Percentiles rank a stretch among this genome's conserved stretches.
Evolutionary conservation across 2,113 vertebrate genomes (phyloP).

Genomic region (Solenodon paradoxus): DNA sequence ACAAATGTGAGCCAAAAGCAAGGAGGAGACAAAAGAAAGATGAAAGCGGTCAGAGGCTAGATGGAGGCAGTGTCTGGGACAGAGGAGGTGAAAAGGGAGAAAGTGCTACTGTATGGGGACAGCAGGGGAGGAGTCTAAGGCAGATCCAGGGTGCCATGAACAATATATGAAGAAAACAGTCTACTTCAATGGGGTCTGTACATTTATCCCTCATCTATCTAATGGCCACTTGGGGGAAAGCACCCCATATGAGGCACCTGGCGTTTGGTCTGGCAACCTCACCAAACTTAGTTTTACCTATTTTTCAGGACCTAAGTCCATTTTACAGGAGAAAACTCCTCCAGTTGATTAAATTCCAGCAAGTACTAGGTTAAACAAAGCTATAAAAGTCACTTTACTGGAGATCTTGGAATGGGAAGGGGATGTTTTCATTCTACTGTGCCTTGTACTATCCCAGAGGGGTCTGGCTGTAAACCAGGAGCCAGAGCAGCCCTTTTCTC

Average conservation of each 20-base stretch:
- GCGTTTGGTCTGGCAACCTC: not conserved
- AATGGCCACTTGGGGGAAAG: not conserved
- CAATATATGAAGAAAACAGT: not conserved
- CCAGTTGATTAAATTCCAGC: constrained; percentile 18
- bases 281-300: not conserved
- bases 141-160: not conserved
- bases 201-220: not conserved
- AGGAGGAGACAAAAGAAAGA: not conserved
- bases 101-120: not conserved
- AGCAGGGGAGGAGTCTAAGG: not conserved
- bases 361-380: not conserved
- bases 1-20: not conserved
- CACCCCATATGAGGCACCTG: not conserved
- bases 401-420: not conserved
- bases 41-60: not conserved
- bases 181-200: not conserved
- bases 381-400: not conserved
- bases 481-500: not conserved
- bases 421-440: not conserved
- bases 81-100: not conserved
- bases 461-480: not conserved
- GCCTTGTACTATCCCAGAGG: not conserved
- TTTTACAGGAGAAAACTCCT: constrained; percentile 21
- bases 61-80: not conserved
- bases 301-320: not conserved